Evolutionary conservation across 2,888 invertebrate genomes (phyloP), one percentile per base, ranked within the genome.

Genomic region (Unio delphinus): DNA sequence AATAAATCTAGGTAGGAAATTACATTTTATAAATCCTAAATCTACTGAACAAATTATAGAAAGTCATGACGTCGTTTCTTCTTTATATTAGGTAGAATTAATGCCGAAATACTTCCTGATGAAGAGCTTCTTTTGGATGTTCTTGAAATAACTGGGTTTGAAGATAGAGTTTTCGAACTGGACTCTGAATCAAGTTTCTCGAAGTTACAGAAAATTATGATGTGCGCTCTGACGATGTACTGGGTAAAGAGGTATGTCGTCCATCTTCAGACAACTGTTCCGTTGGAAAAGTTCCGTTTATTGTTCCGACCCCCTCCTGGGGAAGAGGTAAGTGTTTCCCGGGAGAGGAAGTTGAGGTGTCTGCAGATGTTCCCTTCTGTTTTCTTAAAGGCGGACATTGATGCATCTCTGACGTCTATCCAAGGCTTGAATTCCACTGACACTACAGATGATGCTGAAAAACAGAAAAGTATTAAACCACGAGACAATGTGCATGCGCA

Each of bases 241-340:
- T 84, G 84, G 84, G 67, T 82, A 4, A 83, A 82, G 1, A 63
- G 83, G 58, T 80, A 82, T 60, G 30, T 82, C 3, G 15, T 82
- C 5, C 80, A 80, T 57, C 67, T 82, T 45, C 60, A 78, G 23
- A 69, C 66, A 4, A 73, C 68, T 11, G 57, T 70, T 11, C 56
- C 30, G 1, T 61, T 75, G 65, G 69, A 73, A 54, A 67, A 69
- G 0, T 68, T 81, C 5, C 70, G 69, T 34, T 69, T 75, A 15
- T 65, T 81, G 4, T 71, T 67, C 28, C 69, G 71, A 7, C 74
- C 75, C 17, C 72, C 70, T 4, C 79, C 79, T 0, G 76, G 73
- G 11, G 82, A 80, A 61, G 15, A 70, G 3, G 68, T 70, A 7
- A 66, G 69, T 55, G 45, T 76, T 20, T 66, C 67, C 18, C 69